Conservation (phyloP, 2,797 vertebrate genomes). For the Psittacula derbiana region DNA sequence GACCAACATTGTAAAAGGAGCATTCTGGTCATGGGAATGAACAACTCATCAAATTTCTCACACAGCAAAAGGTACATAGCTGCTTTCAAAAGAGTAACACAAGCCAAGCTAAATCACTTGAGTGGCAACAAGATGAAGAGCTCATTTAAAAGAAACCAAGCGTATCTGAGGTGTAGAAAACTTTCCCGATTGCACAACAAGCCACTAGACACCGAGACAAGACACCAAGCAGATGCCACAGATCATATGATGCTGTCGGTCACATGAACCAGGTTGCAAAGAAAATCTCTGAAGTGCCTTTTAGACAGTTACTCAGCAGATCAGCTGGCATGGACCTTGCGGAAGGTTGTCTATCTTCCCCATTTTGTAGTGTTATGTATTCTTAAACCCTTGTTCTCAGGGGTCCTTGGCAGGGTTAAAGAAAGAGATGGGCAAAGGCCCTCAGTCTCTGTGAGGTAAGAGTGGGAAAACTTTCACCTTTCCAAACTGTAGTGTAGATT, state of each 20-base stretch:
- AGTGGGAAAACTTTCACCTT: neutral
- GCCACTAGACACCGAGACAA: neutral
- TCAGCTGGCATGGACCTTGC: neutral
- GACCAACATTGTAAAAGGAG: neutral
- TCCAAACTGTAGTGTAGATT: neutral
- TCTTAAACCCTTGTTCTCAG: neutral
- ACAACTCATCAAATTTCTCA: neutral
- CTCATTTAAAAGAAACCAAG: neutral
- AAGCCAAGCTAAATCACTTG: neutral
- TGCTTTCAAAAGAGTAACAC: neutral
- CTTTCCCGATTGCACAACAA: neutral
- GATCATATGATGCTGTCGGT: neutral
- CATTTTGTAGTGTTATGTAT: neutral
- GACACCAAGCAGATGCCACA: fast-evolving
- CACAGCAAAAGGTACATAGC: neutral
- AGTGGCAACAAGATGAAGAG: neutral
- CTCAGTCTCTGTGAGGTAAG: neutral
- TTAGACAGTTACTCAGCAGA: neutral
- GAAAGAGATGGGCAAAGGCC: neutral
- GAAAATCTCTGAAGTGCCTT: neutral
- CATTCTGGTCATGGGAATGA: neutral
- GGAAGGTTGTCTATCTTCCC: neutral
- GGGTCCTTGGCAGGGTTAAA: neutral
- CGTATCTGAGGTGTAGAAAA: neutral
- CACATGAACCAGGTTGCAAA: neutral